These are phyloP conservation scores for Panzeria rudis DNA, from an alignment of 2,888 invertebrate genomes.

Conservation along the genomic window DNA sequence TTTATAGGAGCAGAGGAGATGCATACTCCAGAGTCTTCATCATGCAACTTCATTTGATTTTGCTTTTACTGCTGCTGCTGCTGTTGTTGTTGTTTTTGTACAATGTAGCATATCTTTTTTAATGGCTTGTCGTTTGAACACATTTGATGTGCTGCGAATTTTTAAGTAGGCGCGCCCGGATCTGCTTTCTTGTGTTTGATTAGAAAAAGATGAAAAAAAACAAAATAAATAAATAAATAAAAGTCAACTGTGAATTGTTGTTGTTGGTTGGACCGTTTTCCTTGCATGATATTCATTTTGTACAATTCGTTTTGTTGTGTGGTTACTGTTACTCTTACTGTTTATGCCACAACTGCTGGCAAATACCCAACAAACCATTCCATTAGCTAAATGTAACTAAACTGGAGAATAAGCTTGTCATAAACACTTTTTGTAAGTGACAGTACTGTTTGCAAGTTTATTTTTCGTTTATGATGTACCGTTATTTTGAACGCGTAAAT, in stretches of 20 bases:
- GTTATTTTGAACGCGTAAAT: no score
- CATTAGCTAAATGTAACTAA: no score
- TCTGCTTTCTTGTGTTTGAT: conserved; percentile 67
- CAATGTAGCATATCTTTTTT: conserved; percentile 62
- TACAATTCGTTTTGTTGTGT: conserved; percentile 36
- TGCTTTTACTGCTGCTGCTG: conserved; percentile 1
- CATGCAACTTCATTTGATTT: conserved; percentile 47
- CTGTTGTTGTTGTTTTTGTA: conserved; percentile 26
- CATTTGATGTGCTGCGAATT: conserved; percentile 81
- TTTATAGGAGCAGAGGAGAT: not conserved
- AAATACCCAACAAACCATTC: no score
- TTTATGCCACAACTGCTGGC: conserved; percentile 53
- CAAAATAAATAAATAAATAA: conserved; percentile 24
- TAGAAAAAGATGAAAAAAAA: conserved; percentile 23
- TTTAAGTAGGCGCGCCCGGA: conserved; percentile 81
- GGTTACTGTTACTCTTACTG: conserved; percentile 59
- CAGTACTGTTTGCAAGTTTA: no score
- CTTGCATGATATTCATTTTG: conserved; percentile 60
- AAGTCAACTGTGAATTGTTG: conserved; percentile 54
- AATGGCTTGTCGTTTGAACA: conserved; percentile 70
- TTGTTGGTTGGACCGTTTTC: conserved; percentile 5
- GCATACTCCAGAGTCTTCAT: conserved; percentile 17
- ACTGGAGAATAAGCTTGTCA: no score
- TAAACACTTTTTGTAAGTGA: no score
- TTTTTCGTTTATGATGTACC: no score